These are phyloP conservation scores for Toxotes chatareus DNA, from an alignment of 2,113 vertebrate genomes.

Conservation along the genomic window DNA sequence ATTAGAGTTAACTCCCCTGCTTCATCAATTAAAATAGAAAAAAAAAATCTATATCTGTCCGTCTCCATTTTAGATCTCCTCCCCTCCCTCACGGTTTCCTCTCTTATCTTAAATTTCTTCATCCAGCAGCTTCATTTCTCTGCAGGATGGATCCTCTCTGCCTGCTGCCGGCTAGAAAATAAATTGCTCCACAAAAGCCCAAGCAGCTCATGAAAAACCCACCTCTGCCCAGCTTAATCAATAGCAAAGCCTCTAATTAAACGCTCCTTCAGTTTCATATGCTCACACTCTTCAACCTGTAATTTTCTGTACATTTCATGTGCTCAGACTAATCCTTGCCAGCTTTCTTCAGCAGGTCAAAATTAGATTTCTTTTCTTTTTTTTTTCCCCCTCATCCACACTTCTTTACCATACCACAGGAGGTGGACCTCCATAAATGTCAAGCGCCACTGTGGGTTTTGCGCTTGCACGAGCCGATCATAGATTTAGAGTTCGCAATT, in stretches of 20 bases:
- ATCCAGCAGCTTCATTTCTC: conserved; percentile 63
- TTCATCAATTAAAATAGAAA: conserved; percentile 25
- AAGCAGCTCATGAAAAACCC: conserved; percentile 66
- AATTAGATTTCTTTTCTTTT: conserved; percentile 40
- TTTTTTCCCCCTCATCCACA: conserved; percentile 26
- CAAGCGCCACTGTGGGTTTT: conserved; percentile 73
- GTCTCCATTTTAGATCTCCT: conserved; percentile 21
- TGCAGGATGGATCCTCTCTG: conserved; percentile 55
- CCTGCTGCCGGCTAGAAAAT: conserved; percentile 65
- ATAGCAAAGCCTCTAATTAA: conserved; percentile 75
- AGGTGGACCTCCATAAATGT: conserved; percentile 83
- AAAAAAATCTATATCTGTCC: conserved; percentile 23
- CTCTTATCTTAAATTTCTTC: conserved; percentile 58
- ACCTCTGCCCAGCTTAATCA: conserved; percentile 71
- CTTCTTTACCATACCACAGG: conserved; percentile 59
- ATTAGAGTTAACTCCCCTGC: conserved; percentile 1
- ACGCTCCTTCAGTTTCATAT: conserved; percentile 69
- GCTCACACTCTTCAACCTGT: conserved; percentile 56
- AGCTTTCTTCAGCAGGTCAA: conserved; percentile 29
- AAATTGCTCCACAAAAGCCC: conserved; percentile 68
- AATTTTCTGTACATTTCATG: conserved; percentile 63
- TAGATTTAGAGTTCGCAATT: conserved; percentile 87
- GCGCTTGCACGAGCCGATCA: conserved; percentile 76
- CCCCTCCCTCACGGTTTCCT: neutral
- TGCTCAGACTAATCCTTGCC: conserved; percentile 23